Percentiles rank a stretch among this genome's conserved stretches.
Conservation (phyloP, 2,888 invertebrate species). For the Ennomos erosarius region DNA sequence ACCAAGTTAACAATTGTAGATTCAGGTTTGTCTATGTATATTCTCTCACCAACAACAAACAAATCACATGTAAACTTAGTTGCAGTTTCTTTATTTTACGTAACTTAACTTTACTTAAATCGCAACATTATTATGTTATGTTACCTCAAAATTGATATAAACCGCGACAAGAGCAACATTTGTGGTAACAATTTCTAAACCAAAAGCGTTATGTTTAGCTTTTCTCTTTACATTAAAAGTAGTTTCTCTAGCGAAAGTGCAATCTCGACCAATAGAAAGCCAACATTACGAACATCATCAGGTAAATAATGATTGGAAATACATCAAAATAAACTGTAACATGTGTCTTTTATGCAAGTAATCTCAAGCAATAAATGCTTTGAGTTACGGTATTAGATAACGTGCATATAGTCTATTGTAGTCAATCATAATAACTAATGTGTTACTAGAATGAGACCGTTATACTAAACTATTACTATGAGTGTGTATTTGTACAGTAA, state of each 20-base stretch:
- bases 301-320: constrained; percentile 22
- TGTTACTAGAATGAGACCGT: too few species aligned
- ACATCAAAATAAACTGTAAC: constrained; percentile 30
- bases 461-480: too few species aligned
- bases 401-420: too few species aligned
- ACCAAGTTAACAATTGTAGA: too few species aligned
- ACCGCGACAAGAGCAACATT: constrained; percentile 43
- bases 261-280: constrained; percentile 63
- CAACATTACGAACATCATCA: constrained; percentile 33
- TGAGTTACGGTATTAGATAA: too few species aligned
- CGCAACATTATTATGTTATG: constrained; percentile 12
- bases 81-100: too few species aligned
- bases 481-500: too few species aligned
- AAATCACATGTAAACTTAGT: too few species aligned
- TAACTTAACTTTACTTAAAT: constrained; percentile 5
- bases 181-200: constrained; percentile 46
- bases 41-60: too few species aligned
- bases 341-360: constrained; percentile 1
- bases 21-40: too few species aligned
- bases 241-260: constrained; percentile 58
- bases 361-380: too few species aligned
- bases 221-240: constrained; percentile 53
- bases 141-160: constrained; percentile 44
- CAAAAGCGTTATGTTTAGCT: constrained; percentile 50
- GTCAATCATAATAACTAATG: too few species aligned